Percentiles rank a stretch among this genome's conserved stretches.
phyloP scores from a whole-genome alignment of 1,140 invertebrate genomes.

The Drosophila carrolli region DNA sequence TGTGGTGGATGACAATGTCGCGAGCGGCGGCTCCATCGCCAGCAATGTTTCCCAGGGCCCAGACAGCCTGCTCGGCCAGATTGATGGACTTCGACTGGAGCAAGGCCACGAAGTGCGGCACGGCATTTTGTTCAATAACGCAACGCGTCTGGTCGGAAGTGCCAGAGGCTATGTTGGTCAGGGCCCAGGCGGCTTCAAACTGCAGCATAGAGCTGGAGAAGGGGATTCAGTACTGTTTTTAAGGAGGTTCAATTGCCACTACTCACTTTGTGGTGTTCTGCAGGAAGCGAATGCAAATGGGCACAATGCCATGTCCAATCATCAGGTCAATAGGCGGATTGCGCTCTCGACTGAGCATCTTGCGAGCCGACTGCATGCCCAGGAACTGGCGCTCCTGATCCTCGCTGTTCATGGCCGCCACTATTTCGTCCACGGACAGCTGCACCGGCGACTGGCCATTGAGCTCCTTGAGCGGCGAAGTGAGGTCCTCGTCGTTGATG shows the following conservation, averaged over 20 bases:
- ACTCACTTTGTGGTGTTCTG: constrained; percentile 89
- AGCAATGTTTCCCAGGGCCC: constrained; percentile 99
- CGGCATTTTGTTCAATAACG: constrained; percentile 94
- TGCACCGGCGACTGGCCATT: constrained; percentile 84
- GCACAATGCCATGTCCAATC: constrained; percentile 94
- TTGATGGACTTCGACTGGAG: constrained; percentile 90
- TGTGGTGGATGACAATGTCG: constrained; percentile 90
- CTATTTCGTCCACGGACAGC: constrained; percentile 87
- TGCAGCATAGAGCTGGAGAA: constrained; percentile 91
- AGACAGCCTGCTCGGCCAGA: constrained; percentile 98
- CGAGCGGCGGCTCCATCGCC: constrained; percentile 92
- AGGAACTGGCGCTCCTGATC: constrained; percentile 88
- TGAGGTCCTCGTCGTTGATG: constrained; percentile 87
- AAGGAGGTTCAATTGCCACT: not conserved
- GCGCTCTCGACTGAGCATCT: constrained; percentile 95
- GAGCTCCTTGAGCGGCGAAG: constrained; percentile 86
- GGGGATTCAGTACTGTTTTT: not conserved
- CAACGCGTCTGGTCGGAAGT: constrained; percentile 95
- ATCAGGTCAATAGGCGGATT: constrained; percentile 97
- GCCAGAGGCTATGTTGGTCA: constrained; percentile 99
- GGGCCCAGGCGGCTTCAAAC: constrained; percentile 99
- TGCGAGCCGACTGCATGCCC: constrained; percentile 92
- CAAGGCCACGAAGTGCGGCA: constrained; percentile 93
- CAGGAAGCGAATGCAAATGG: constrained; percentile 92
- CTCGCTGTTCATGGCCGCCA: constrained; percentile 87